Percentiles rank a stretch among this genome's conserved stretches.
Evolutionary conservation across 2,888 invertebrate genomes (phyloP).

Genomic region (Epinotia demarniana): DNA sequence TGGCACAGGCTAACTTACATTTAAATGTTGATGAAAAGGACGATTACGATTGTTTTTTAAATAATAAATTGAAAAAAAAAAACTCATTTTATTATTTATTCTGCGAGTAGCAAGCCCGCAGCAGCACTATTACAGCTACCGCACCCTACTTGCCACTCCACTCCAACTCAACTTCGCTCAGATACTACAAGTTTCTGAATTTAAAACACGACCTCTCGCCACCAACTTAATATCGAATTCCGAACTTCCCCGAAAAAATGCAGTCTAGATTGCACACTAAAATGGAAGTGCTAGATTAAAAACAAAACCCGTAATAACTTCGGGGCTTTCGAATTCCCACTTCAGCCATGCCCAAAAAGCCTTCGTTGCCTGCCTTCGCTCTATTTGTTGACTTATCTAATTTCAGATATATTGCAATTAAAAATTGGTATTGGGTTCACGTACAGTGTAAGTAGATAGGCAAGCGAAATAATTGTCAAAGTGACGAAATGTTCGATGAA

Average conservation of each 20-base stretch:
- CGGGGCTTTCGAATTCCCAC: conserved; percentile 35
- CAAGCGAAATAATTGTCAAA: no score
- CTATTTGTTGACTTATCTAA: conserved; percentile 40
- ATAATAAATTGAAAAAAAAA: no score
- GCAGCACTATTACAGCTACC: no score
- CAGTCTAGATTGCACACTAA: conserved; percentile 28
- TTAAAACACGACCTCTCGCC: conserved; percentile 11
- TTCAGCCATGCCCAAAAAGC: conserved; percentile 24
- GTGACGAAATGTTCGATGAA: no score
- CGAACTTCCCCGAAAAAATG: conserved; percentile 30
- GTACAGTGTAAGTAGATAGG: no score
- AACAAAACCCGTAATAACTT: conserved; percentile 44
- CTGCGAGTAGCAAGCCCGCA: no score
- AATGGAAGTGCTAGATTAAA: conserved; percentile 42
- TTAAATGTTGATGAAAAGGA: no score
- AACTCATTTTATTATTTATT: no score
- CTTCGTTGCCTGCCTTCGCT: conserved; percentile 14
- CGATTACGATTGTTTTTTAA: no score
- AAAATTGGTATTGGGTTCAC: background rate
- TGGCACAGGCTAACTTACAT: no score
- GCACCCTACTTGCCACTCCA: no score
- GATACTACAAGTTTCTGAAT: conserved; percentile 1
- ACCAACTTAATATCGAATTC: conserved; percentile 12
- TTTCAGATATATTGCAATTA: conserved; percentile 55
- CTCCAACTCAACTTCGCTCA: background rate